Conservation (phyloP, 2,888 invertebrate species). For the Atrina japonica region DNA sequence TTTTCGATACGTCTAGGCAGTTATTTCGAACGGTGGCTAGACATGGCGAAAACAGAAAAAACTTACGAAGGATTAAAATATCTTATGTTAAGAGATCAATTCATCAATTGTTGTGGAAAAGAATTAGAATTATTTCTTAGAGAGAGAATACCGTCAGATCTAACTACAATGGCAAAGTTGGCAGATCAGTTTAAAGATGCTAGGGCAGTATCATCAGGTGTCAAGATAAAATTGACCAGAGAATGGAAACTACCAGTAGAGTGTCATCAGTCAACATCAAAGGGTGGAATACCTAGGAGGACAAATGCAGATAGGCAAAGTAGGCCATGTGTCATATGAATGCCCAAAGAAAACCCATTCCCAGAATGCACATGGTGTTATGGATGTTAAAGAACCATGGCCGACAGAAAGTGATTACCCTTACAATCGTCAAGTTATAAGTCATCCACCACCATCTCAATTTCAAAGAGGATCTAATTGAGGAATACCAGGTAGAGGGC, state of each 20-base stretch:
- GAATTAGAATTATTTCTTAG: constrained; percentile 38
- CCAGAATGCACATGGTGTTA: neutral
- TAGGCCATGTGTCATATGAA: neutral
- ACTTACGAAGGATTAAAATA: constrained; percentile 30
- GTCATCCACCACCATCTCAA: too few relatives aligned
- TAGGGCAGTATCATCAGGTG: too few relatives aligned
- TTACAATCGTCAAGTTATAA: neutral
- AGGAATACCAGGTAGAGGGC: too few relatives aligned
- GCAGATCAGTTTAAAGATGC: constrained; percentile 43
- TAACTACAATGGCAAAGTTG: constrained; percentile 32
- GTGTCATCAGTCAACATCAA: too few relatives aligned
- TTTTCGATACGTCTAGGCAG: constrained; percentile 23
- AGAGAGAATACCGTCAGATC: constrained; percentile 30
- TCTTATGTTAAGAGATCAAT: constrained; percentile 34
- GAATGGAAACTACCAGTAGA: neutral
- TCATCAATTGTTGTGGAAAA: constrained; percentile 19
- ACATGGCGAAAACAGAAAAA: constrained; percentile 22
- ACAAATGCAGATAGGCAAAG: neutral
- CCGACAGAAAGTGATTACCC: neutral
- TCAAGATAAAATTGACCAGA: neutral
- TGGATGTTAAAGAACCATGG: neutral
- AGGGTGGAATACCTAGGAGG: neutral
- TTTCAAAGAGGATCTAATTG: too few relatives aligned
- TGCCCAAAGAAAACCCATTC: neutral
- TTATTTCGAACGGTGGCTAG: constrained; percentile 42